Evolutionary conservation across 2,888 invertebrate genomes (phyloP).

Genomic region (Ennomos fuscantarius): DNA sequence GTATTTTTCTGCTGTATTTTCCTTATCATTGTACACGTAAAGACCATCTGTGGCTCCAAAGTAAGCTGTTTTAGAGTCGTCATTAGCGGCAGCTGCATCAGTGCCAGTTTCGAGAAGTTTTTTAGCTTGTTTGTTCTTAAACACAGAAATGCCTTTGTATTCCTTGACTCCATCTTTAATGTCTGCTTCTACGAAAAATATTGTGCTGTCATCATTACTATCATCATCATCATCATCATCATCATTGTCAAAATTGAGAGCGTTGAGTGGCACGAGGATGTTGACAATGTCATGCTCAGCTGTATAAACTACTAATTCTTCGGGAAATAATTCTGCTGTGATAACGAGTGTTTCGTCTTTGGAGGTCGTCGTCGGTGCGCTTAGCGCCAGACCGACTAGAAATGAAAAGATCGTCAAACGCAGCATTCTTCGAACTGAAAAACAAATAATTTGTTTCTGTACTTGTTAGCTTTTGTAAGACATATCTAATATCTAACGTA

Average conservation of each 20-base stretch:
- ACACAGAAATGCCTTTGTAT: conserved; percentile 54
- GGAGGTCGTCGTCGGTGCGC: conserved; percentile 29
- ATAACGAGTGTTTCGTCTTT: conserved; percentile 22
- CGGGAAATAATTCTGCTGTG: conserved; percentile 20
- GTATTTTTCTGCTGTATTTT: conserved; percentile 53
- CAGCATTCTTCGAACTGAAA: conserved; percentile 38
- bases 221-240: conserved; percentile 9
- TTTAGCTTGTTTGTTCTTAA: conserved; percentile 43
- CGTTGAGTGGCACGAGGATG: conserved; percentile 50
- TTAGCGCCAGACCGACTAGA: conserved; percentile 28
- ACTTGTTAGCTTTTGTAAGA: not conserved
- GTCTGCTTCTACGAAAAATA: conserved; percentile 48
- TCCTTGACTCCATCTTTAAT: conserved; percentile 40
- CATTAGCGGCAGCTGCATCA: conserved; percentile 47
- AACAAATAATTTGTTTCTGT: not conserved
- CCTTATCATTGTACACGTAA: conserved; percentile 46
- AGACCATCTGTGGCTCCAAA: conserved; percentile 50
- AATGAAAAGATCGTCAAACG: conserved; percentile 19
- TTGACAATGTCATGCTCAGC: conserved; percentile 53
- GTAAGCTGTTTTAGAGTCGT: conserved; percentile 47
- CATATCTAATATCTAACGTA: too few species aligned
- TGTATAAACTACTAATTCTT: conserved; percentile 39
- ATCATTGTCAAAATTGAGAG: conserved; percentile 33
- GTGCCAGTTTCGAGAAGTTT: conserved; percentile 56
- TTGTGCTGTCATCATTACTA: not conserved